Percentiles rank a stretch among this genome's conserved stretches.
These are phyloP conservation scores for Rapana venosa DNA, from an alignment of 2,888 invertebrate species.

Conservation along the genomic window DNA sequence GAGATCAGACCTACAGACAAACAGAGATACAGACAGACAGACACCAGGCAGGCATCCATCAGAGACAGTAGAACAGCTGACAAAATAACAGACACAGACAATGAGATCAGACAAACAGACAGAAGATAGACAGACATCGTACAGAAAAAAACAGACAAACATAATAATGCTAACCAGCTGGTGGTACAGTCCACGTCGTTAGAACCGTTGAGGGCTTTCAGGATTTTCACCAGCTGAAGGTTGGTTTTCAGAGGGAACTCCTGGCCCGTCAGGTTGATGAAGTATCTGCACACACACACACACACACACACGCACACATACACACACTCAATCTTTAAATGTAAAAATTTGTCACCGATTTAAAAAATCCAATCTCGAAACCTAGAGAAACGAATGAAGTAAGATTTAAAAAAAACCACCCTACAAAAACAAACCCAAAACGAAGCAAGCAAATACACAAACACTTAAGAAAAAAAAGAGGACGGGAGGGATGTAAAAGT, in stretches of 20 bases:
- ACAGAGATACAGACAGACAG: background rate
- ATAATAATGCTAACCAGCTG: background rate
- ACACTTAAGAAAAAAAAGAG: no score
- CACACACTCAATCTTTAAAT: background rate
- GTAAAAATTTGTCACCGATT: no score
- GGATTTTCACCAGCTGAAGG: slow-evolving; percentile 48
- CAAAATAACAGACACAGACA: slow-evolving; percentile 1
- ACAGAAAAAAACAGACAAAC: background rate
- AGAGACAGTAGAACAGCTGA: background rate
- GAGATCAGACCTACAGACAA: background rate
- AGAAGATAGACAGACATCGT: background rate
- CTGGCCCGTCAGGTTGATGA: slow-evolving; percentile 53
- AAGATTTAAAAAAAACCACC: no score
- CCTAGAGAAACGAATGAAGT: no score
- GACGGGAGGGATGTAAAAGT: no score
- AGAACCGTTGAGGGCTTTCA: slow-evolving; percentile 47
- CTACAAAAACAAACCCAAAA: no score
- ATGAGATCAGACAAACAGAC: background rate
- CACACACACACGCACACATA: background rate
- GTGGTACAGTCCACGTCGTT: slow-evolving; percentile 47
- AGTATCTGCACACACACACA: slow-evolving; percentile 35
- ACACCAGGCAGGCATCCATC: background rate
- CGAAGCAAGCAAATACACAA: no score
- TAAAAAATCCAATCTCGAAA: no score
- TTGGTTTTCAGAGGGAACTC: slow-evolving; percentile 53